Evolutionary conservation across 1,140 invertebrate genomes (phyloP).

Genomic region (Popillia japonica): DNA sequence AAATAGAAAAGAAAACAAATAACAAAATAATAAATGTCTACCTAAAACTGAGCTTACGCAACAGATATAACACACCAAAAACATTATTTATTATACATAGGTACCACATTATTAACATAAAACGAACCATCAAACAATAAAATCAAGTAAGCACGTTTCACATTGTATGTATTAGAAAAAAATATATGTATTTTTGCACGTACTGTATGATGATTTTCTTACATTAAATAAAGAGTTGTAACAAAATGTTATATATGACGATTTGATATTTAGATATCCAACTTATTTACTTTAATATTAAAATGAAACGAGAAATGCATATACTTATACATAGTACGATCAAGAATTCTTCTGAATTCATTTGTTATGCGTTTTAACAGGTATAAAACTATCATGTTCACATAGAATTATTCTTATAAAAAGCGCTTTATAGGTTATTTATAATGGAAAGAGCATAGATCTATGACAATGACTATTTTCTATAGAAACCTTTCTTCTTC

Average conservation of each 20-base stretch:
- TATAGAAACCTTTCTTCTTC: not conserved
- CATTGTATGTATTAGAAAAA: not conserved
- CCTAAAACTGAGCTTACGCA: slow-evolving; percentile 6
- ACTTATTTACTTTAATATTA: not conserved
- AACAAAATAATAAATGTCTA: slow-evolving; percentile 22
- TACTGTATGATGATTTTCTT: not conserved
- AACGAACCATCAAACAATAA: not conserved
- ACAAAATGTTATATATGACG: not conserved
- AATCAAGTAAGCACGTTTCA: not conserved
- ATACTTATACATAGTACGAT: not conserved
- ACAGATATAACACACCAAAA: not conserved
- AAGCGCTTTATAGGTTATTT: slow-evolving; percentile 12
- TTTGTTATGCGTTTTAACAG: slow-evolving; percentile 20
- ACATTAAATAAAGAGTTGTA: not conserved
- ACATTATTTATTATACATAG: not conserved
- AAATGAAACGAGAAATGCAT: not conserved
- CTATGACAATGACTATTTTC: slow-evolving; percentile 25
- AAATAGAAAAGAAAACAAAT: slow-evolving; percentile 8
- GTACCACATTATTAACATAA: not conserved
- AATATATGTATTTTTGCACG: not conserved
- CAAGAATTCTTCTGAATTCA: not conserved
- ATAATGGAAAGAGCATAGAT: slow-evolving; percentile 12
- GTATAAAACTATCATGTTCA: slow-evolving; percentile 26
- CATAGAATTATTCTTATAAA: slow-evolving; percentile 19
- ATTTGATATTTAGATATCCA: not conserved